These are phyloP conservation scores for Gymnobelideus leadbeateri DNA, from an alignment of 2,113 vertebrate species.

Conservation along the genomic window DNA sequence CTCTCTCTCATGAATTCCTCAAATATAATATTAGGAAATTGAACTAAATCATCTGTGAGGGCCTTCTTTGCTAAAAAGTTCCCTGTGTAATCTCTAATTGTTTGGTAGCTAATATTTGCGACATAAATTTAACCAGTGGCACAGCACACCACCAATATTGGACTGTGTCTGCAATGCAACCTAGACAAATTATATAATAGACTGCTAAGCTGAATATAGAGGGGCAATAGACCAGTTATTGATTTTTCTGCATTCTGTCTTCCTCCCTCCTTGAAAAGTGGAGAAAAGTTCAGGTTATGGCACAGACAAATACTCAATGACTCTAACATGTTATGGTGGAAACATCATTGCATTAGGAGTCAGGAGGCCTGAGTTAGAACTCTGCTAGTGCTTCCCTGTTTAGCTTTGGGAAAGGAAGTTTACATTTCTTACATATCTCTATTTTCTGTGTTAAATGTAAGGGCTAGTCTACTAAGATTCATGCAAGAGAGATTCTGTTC, in stretches of 20 bases:
- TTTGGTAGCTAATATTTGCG: background rate
- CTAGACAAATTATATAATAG: background rate
- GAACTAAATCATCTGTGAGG: background rate
- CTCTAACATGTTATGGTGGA: background rate
- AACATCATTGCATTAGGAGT: background rate
- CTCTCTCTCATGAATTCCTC: background rate
- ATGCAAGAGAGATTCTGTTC: background rate
- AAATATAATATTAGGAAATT: background rate
- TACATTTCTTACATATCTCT: background rate
- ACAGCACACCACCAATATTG: background rate
- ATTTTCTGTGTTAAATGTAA: background rate
- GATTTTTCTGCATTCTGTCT: background rate
- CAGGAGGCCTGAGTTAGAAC: background rate
- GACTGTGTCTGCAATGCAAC: background rate
- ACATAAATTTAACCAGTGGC: background rate
- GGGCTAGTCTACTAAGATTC: background rate
- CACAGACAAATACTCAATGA: background rate
- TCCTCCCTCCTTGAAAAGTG: background rate
- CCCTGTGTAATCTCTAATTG: background rate
- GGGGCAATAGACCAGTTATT: background rate
- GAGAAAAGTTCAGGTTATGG: background rate
- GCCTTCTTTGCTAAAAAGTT: background rate
- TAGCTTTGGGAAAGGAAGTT: background rate
- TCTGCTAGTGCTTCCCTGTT: background rate
- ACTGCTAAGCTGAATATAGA: background rate